Conservation (phyloP, 2,797 vertebrate genomes). For the Sternarchorhynchus goeldii region DNA sequence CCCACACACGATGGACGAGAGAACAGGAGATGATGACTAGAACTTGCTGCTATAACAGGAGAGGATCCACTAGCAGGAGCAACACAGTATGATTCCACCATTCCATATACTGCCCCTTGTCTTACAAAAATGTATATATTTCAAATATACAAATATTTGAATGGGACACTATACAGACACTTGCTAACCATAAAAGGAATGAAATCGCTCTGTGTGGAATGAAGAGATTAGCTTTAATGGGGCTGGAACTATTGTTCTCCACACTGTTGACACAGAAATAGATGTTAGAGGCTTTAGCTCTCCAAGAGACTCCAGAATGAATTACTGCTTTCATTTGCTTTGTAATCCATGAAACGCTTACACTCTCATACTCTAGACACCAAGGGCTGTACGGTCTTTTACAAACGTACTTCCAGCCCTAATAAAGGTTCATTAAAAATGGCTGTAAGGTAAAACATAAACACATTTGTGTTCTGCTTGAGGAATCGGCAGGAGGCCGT, state of each 20-base stretch:
- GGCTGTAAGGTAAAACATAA: not conserved
- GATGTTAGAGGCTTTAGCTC: not conserved
- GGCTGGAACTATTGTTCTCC: not conserved
- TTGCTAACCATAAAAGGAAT: not conserved
- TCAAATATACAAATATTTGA: not conserved
- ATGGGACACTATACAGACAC: not conserved
- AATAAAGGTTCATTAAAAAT: not conserved
- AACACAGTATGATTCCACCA: no score
- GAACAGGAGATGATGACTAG: constrained; percentile 10
- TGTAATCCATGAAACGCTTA: not conserved
- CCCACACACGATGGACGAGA: constrained; percentile 30
- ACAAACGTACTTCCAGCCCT: not conserved
- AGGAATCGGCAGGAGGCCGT: constrained; percentile 2
- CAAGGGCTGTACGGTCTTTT: no score
- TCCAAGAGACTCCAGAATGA: not conserved
- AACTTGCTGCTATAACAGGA: constrained; percentile 10
- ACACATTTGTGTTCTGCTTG: not conserved
- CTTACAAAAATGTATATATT: not conserved
- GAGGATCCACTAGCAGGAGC: not conserved
- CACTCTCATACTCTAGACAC: not conserved
- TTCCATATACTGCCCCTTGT: no score
- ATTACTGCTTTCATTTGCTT: not conserved
- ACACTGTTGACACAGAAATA: not conserved
- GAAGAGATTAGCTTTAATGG: not conserved
- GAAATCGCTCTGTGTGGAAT: no score